Evolutionary conservation across 2,888 invertebrate genomes (phyloP).

Genomic region (Odontocolon sp.): DNA sequence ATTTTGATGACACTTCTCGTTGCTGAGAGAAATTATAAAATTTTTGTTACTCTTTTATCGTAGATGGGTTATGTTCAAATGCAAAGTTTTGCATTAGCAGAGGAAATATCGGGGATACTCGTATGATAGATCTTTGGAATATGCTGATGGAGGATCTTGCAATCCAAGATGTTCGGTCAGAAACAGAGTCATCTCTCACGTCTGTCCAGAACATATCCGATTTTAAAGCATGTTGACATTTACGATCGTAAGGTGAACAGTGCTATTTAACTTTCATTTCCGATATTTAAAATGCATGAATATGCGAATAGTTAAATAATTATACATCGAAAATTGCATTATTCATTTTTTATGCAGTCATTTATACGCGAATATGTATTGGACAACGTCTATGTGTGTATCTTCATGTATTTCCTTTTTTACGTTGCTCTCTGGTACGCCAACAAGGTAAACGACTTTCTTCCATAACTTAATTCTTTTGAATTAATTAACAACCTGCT

Average conservation of each 20-base stretch:
- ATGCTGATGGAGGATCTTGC: conserved; percentile 12
- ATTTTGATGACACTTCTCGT: conserved; percentile 37
- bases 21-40: conserved; percentile 25
- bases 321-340: conserved; percentile 3
- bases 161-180: conserved; percentile 64
- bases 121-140: conserved; percentile 29
- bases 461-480: background rate
- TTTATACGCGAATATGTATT: conserved; percentile 74
- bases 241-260: conserved; percentile 72
- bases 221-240: conserved; percentile 72
- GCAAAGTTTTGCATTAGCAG: conserved; percentile 7
- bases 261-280: conserved; percentile 1
- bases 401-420: conserved; percentile 73
- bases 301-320: background rate
- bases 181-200: conserved; percentile 66
- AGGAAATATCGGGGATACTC: too few species aligned
- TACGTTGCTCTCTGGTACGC: conserved; percentile 76
- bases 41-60: conserved; percentile 50
- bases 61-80: conserved; percentile 26
- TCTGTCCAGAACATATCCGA: conserved; percentile 66
- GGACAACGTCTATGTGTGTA: conserved; percentile 74
- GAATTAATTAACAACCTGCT: background rate
- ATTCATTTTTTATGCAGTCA: conserved; percentile 66
- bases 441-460: conserved; percentile 70
- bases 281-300: background rate